Evolutionary conservation across 2,113 vertebrate genomes (phyloP).

Genomic region (Typhlomys cinereus): DNA sequence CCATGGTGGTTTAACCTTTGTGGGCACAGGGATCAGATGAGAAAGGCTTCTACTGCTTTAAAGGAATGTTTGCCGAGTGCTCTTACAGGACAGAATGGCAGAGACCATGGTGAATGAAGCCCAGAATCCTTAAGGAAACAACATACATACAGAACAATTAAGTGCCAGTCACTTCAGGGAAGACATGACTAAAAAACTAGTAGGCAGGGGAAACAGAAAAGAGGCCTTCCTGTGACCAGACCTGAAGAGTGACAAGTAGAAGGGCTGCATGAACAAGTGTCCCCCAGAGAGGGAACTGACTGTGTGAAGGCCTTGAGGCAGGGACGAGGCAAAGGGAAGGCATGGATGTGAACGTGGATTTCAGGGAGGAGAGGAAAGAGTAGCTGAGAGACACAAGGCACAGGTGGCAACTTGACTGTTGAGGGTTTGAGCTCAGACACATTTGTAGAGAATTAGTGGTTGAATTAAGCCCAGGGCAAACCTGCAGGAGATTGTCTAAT

Average conservation of each 20-base stretch:
- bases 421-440: too few species aligned
- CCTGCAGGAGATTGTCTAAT: too few species aligned
- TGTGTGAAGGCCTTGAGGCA: not conserved
- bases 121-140: not conserved
- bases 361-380: fast-evolving
- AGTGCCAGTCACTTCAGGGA: fast-evolving
- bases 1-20: not conserved
- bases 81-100: not conserved
- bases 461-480: too few species aligned
- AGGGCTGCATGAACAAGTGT: not conserved
- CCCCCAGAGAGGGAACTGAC: not conserved
- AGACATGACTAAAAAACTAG: not conserved
- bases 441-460: too few species aligned
- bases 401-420: too few species aligned
- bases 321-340: not conserved
- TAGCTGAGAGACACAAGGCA: too few species aligned
- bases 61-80: not conserved
- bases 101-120: not conserved
- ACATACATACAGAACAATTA: not conserved
- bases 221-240: not conserved
- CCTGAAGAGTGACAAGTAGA: not conserved
- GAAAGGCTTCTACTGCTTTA: not conserved
- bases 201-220: not conserved
- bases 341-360: not conserved
- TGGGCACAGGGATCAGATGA: not conserved